Conservation (phyloP, 2,113 vertebrate species). For the rabbit (Oryctolagus cuniculus) region DNA sequence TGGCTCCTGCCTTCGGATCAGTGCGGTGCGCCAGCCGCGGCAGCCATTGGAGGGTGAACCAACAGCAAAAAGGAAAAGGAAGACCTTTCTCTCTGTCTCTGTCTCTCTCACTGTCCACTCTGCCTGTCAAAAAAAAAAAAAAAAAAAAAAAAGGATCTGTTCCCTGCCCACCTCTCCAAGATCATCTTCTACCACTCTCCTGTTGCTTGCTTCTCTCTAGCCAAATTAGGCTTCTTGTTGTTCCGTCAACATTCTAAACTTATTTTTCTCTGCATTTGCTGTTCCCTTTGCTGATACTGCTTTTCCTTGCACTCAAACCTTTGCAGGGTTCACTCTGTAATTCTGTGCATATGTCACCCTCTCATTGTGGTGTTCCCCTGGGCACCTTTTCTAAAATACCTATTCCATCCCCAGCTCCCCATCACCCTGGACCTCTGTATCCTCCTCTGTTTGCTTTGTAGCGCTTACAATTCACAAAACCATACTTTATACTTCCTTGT, state of each 20-base stretch:
- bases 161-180: neutral
- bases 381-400: neutral
- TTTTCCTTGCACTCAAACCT: neutral
- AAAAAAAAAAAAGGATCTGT: neutral
- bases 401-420: neutral
- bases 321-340: neutral
- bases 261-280: neutral
- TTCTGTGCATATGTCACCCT: neutral
- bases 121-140: no score
- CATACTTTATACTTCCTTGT: neutral
- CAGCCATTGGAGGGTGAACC: no score
- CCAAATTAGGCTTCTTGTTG: neutral
- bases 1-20: no score
- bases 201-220: neutral
- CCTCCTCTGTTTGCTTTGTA: slow-evolving; percentile 10
- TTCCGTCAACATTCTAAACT: neutral
- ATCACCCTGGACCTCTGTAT: neutral
- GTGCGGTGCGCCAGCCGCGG: no score
- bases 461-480: neutral
- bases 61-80: no score
- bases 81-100: no score
- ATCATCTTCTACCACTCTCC: neutral
- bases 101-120: no score
- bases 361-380: neutral
- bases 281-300: neutral